Percentiles rank a stretch among this genome's conserved stretches.
These are phyloP conservation scores for Orcinus orca DNA, from an alignment of 2,113 vertebrate species.

Conservation along the genomic window DNA sequence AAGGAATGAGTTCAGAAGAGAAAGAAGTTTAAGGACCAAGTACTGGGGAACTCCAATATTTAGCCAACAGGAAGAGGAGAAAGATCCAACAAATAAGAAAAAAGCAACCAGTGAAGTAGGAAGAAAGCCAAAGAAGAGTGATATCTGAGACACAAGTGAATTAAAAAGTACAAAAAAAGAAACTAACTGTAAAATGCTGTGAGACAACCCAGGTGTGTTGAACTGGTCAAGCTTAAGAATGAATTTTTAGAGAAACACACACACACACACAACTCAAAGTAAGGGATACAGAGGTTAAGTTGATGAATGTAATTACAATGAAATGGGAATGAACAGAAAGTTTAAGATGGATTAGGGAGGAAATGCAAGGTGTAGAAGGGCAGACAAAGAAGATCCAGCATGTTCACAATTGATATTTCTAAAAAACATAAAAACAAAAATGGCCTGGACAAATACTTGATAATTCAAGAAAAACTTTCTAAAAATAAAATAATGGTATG, in stretches of 20 bases:
- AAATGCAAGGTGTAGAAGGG: neutral
- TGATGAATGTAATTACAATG: neutral
- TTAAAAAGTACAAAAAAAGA: neutral
- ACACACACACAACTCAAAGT: neutral
- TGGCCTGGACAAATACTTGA: neutral
- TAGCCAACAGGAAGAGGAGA: neutral
- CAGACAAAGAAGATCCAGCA: neutral
- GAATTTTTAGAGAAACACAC: neutral
- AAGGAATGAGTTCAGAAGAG: neutral
- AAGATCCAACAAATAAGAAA: neutral
- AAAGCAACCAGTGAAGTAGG: neutral
- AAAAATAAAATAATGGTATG: neutral
- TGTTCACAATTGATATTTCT: neutral
- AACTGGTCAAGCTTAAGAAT: neutral
- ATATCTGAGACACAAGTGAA: neutral
- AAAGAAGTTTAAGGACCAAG: neutral
- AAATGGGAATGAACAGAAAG: conserved; percentile 18
- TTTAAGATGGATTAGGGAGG: neutral
- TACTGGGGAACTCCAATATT: neutral
- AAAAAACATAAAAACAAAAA: neutral
- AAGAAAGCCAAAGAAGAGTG: neutral
- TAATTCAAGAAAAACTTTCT: neutral
- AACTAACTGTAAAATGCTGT: neutral
- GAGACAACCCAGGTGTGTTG: neutral
- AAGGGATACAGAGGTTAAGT: neutral